phyloP scores from a whole-genome alignment of 2,797 vertebrate species.

The Labroides dimidiatus region DNA sequence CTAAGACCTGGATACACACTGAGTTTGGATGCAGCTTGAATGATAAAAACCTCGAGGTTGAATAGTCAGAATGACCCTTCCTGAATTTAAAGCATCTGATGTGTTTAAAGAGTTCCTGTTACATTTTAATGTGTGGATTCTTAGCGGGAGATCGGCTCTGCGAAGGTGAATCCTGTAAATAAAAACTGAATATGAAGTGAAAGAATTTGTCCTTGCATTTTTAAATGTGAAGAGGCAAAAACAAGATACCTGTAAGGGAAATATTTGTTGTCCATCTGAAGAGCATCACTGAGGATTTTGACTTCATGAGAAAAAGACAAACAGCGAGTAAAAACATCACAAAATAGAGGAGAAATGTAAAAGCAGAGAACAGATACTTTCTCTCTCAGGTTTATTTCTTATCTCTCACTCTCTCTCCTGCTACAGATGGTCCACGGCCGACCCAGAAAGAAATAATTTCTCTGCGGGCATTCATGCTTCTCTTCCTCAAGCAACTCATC shows the following conservation, averaged over 20 bases:
- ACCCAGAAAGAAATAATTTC: slow-evolving; percentile 94
- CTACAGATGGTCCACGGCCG: slow-evolving; percentile 92
- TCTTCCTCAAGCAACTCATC: slow-evolving; percentile 97
- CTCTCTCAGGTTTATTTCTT: slow-evolving; percentile 15
- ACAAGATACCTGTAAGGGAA: slow-evolving; percentile 3
- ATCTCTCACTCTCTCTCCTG: slow-evolving; percentile 27
- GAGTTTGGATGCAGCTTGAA: slow-evolving; percentile 23
- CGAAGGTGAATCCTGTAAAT: not conserved
- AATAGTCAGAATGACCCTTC: slow-evolving; percentile 3
- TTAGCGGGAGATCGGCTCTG: slow-evolving; percentile 4
- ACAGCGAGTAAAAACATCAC: slow-evolving; percentile 9
- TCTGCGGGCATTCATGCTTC: slow-evolving; percentile 93
- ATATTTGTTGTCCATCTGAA: slow-evolving; percentile 17
- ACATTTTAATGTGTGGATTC: slow-evolving; percentile 2
- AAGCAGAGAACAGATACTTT: slow-evolving; percentile 6
- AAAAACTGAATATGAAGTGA: not conserved
- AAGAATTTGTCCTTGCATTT: slow-evolving; percentile 4
- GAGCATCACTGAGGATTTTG: not conserved
- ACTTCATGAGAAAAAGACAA: slow-evolving; percentile 1
- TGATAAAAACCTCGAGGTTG: slow-evolving; percentile 24
- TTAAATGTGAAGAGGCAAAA: slow-evolving; percentile 6
- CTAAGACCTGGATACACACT: slow-evolving; percentile 16
- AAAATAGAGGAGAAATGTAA: not conserved
- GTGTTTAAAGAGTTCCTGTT: not conserved
- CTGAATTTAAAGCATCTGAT: slow-evolving; percentile 4